phyloP scores from a whole-genome alignment of 2,888 invertebrate genomes.

The Aphodius sticticus region DNA sequence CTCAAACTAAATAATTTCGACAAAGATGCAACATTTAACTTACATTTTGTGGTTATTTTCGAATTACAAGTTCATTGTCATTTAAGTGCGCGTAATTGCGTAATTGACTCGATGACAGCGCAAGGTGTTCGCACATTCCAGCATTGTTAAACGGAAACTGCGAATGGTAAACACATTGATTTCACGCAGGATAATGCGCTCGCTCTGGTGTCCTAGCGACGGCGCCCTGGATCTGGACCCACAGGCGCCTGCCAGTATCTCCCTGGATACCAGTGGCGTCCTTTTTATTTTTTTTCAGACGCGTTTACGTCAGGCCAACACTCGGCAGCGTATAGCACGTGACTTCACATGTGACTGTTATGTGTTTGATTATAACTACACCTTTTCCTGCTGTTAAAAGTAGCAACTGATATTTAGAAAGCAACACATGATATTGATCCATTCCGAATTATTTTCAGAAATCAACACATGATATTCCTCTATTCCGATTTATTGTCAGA shows the following conservation, averaged over 20 bases:
- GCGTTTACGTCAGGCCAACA: too few relatives aligned
- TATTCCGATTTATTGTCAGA: too few relatives aligned
- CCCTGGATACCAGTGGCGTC: background rate
- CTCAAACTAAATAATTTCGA: background rate
- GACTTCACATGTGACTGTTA: too few relatives aligned
- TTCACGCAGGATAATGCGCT: constrained; percentile 31
- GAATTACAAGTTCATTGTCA: background rate
- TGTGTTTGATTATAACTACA: too few relatives aligned
- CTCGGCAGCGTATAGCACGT: too few relatives aligned
- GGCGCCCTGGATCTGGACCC: constrained; percentile 32
- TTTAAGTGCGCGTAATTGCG: too few relatives aligned
- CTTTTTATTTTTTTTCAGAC: constrained; percentile 7
- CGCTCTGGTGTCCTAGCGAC: constrained; percentile 34
- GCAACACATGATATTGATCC: too few relatives aligned
- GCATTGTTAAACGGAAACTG: constrained; percentile 5
- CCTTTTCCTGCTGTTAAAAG: too few relatives aligned
- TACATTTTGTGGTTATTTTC: constrained; percentile 9
- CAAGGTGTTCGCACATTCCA: background rate
- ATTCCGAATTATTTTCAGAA: too few relatives aligned
- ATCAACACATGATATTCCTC: too few relatives aligned
- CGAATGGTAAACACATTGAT: constrained; percentile 28
- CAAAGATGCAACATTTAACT: background rate
- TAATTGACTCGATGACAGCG: background rate
- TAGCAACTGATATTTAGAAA: too few relatives aligned
- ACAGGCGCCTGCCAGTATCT: constrained; percentile 5